Conservation (phyloP, 2,888 invertebrate genomes). For the Netelia virgata region DNA sequence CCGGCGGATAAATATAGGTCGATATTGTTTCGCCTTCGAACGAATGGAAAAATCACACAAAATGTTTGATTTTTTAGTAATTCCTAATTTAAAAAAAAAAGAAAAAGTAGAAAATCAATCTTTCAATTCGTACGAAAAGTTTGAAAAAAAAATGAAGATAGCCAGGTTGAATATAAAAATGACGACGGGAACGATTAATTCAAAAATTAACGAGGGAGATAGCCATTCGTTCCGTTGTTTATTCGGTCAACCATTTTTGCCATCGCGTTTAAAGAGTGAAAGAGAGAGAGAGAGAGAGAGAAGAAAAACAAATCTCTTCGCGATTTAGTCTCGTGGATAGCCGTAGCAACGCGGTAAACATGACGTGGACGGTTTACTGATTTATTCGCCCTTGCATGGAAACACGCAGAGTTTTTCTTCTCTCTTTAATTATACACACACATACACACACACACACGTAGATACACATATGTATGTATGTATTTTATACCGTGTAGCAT, state of each 20-base stretch:
- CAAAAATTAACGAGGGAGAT: background rate
- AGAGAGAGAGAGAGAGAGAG: background rate
- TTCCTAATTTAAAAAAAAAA: too few relatives aligned
- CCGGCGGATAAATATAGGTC: too few relatives aligned
- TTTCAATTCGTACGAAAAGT: background rate
- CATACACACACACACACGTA: background rate
- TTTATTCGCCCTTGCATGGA: constrained; percentile 9
- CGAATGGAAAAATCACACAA: too few relatives aligned
- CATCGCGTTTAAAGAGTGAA: background rate
- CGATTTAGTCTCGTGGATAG: background rate
- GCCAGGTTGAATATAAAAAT: background rate
- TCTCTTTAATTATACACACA: background rate
- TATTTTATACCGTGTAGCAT: constrained; percentile 45
- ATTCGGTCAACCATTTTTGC: background rate
- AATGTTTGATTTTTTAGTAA: too few relatives aligned
- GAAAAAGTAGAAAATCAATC: background rate
- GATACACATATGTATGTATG: background rate
- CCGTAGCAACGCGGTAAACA: background rate
- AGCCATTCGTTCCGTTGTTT: background rate
- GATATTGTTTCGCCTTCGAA: too few relatives aligned
- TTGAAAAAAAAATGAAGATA: background rate
- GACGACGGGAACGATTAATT: background rate
- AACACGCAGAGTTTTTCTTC: background rate
- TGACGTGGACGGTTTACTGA: background rate
- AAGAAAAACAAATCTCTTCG: background rate